Evolutionary conservation across 2,888 invertebrate genomes (phyloP).

Genomic region (Anoplius nigerrimus): DNA sequence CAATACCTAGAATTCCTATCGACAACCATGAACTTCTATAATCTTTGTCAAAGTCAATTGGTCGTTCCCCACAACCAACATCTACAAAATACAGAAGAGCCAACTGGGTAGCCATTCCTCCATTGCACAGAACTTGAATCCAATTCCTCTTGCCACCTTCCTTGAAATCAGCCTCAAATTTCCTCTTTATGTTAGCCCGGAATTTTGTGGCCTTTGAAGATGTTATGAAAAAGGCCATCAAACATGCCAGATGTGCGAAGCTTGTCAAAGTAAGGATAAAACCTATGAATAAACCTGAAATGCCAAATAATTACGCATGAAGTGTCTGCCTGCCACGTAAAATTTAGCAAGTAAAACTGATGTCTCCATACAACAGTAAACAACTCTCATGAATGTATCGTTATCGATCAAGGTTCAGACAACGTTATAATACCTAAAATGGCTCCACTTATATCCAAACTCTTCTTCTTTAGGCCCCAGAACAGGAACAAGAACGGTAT

Average conservation of each 20-base stretch:
- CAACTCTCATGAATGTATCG: too few species aligned
- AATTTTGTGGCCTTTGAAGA: constrained; percentile 90
- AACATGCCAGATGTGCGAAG: constrained; percentile 84
- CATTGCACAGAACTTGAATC: constrained; percentile 93
- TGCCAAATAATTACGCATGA: not conserved
- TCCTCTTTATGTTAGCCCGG: constrained; percentile 80
- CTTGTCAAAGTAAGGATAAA: constrained; percentile 87
- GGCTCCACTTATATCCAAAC: constrained; percentile 84
- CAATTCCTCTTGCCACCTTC: constrained; percentile 92
- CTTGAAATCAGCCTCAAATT: constrained; percentile 86
- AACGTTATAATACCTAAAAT: constrained; percentile 74
- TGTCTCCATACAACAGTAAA: too few species aligned
- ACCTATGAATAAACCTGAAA: constrained; percentile 82
- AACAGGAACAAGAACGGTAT: constrained; percentile 81
- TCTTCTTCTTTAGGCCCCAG: constrained; percentile 83
- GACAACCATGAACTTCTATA: constrained; percentile 91
- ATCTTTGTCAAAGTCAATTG: constrained; percentile 85
- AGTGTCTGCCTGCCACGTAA: too few species aligned
- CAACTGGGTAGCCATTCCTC: constrained; percentile 89
- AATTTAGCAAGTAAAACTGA: too few species aligned
- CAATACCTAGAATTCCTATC: constrained; percentile 83
- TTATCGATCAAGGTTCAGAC: not conserved
- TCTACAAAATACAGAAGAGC: constrained; percentile 87
- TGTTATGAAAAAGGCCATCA: constrained; percentile 86
- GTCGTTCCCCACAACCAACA: constrained; percentile 85